These are phyloP conservation scores for Aphrophora alni DNA, from an alignment of 2,888 invertebrate genomes.

Conservation along the genomic window DNA sequence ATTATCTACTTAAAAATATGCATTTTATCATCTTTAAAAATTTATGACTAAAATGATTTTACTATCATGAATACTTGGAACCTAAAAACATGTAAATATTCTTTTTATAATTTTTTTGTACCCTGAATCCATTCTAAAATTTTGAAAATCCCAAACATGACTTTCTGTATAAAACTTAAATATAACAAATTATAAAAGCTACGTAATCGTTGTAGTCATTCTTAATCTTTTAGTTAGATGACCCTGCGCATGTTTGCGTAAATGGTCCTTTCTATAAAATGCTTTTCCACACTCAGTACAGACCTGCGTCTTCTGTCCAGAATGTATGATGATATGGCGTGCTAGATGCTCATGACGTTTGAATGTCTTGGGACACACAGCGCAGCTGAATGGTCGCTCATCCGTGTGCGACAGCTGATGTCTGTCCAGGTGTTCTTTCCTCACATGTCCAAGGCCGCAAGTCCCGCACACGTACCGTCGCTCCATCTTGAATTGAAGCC, in stretches of 20 bases:
- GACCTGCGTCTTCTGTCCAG: slow-evolving; percentile 59
- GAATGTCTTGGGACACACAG: slow-evolving; percentile 52
- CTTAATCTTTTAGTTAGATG: slow-evolving; percentile 54
- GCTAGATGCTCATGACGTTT: slow-evolving; percentile 63
- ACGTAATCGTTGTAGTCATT: neutral
- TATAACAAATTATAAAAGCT: neutral
- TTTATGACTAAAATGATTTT: no score
- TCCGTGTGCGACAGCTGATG: slow-evolving; percentile 60
- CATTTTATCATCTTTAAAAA: no score
- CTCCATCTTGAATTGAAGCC: slow-evolving; percentile 42
- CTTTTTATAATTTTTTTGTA: no score
- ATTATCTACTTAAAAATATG: no score
- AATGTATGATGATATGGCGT: slow-evolving; percentile 61
- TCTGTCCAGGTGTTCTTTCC: slow-evolving; percentile 61
- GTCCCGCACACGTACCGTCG: slow-evolving; percentile 61
- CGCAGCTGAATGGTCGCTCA: slow-evolving; percentile 56
- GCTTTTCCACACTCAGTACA: slow-evolving; percentile 59
- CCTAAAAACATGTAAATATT: no score
- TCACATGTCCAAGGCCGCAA: slow-evolving; percentile 61
- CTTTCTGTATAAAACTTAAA: neutral
- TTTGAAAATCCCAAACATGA: no score
- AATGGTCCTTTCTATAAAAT: slow-evolving; percentile 61
- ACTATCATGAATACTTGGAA: no score
- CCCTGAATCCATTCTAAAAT: no score
- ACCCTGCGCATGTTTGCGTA: slow-evolving; percentile 61